Evolutionary conservation across 2,113 vertebrate species (phyloP).

Genomic region (Brachyhypopomus occidentalis): DNA sequence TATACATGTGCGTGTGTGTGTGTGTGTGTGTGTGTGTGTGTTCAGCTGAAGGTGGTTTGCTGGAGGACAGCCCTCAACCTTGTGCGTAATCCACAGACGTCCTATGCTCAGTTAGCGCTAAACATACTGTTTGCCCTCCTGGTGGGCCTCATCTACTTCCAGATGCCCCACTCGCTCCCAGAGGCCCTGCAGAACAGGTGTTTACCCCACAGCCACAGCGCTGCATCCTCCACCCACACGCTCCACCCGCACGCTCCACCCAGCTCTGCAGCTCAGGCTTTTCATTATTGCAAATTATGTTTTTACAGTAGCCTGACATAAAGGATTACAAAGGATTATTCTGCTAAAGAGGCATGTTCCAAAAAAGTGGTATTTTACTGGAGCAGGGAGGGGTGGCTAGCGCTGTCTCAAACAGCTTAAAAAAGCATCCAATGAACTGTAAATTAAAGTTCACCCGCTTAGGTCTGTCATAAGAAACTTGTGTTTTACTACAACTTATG

Average conservation of each 20-base stretch:
- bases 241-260: background rate
- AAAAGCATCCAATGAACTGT: too few relatives aligned
- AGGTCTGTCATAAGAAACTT: too few relatives aligned
- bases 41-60: conserved; percentile 73
- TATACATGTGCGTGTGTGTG: conserved; percentile 16
- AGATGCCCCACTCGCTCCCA: conserved; percentile 72
- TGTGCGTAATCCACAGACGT: conserved; percentile 79
- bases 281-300: too few relatives aligned
- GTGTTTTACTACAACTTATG: too few relatives aligned
- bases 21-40: conserved; percentile 44
- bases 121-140: conserved; percentile 73
- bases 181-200: conserved; percentile 81
- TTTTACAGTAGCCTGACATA: too few relatives aligned
- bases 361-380: too few relatives aligned
- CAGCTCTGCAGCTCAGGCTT: background rate
- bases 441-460: too few relatives aligned
- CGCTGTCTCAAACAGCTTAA: too few relatives aligned
- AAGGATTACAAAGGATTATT: too few relatives aligned
- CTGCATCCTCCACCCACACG: background rate
- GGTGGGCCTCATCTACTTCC: conserved; percentile 80
- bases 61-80: conserved; percentile 68
- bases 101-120: conserved; percentile 73
- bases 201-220: background rate
- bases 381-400: too few relatives aligned
- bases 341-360: too few relatives aligned